phyloP scores from a whole-genome alignment of 2,113 vertebrate genomes.

The Tympanuchus pallidicinctus region DNA sequence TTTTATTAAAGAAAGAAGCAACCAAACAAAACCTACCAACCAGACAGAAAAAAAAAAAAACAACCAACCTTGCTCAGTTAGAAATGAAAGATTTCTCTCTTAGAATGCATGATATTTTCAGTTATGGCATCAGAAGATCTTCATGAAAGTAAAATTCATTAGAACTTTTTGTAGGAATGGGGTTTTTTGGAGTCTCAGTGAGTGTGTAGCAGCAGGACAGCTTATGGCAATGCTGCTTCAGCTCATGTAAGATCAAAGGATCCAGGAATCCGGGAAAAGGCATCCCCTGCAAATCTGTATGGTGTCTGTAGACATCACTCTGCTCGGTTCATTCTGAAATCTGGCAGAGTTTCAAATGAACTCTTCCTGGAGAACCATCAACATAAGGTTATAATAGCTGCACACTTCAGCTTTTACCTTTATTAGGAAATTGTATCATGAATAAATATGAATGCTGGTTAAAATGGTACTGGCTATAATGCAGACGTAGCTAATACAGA shows the following conservation, averaged over 20 bases:
- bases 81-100: neutral
- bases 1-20: neutral
- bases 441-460: neutral
- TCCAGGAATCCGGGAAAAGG: neutral
- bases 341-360: slow-evolving; percentile 17
- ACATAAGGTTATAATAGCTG: neutral
- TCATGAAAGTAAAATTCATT: neutral
- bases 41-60: neutral
- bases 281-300: neutral
- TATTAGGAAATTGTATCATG: neutral
- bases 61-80: neutral
- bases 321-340: neutral
- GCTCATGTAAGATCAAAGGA: rapidly evolving
- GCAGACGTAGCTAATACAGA: neutral
- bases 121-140: neutral
- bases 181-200: neutral
- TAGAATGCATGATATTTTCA: neutral
- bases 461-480: neutral
- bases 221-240: neutral
- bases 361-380: slow-evolving; percentile 16
- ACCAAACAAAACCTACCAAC: neutral
- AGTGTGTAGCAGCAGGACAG: neutral
- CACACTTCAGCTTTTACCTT: neutral
- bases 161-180: neutral
- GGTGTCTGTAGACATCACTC: rapidly evolving